Conservation (phyloP, 1,140 invertebrate species). For the Mycetomoellerius zeteki region DNA sequence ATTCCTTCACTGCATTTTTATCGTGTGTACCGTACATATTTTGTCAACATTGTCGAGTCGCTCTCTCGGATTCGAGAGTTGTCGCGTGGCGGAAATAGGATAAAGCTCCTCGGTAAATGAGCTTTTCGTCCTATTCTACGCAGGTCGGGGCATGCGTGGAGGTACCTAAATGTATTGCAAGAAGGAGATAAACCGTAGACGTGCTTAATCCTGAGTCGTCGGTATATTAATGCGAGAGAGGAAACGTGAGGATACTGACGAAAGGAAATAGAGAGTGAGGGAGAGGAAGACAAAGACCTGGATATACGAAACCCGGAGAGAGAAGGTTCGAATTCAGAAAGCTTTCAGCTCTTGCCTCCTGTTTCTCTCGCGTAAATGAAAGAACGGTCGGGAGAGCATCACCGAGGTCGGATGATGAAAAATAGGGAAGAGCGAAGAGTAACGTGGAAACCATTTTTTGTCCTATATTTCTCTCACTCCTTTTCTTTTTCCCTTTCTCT, state of each 20-base stretch:
- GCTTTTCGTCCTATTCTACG: slow-evolving; percentile 24
- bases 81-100: slow-evolving; percentile 20
- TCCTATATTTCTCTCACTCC: slow-evolving; percentile 47
- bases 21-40: background rate
- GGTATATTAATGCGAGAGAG: slow-evolving; percentile 38
- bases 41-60: background rate
- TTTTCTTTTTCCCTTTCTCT: slow-evolving; percentile 5
- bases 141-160: background rate
- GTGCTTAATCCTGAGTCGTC: slow-evolving; percentile 45
- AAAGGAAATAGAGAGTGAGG: slow-evolving; percentile 39
- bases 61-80: slow-evolving; percentile 46
- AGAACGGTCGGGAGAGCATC: slow-evolving; percentile 17
- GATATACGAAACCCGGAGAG: background rate
- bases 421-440: slow-evolving; percentile 52
- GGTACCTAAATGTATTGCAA: background rate
- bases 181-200: slow-evolving; percentile 31
- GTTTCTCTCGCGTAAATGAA: slow-evolving; percentile 37
- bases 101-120: slow-evolving; percentile 42
- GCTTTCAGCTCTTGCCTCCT: slow-evolving; percentile 28
- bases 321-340: slow-evolving; percentile 16
- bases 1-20: background rate
- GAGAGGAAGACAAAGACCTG: background rate
- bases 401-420: slow-evolving; percentile 64
- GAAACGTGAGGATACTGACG: slow-evolving; percentile 23
- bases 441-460: slow-evolving; percentile 62